phyloP scores from a whole-genome alignment of 2,888 invertebrate genomes.

The Reticulitermes lucifugus region DNA sequence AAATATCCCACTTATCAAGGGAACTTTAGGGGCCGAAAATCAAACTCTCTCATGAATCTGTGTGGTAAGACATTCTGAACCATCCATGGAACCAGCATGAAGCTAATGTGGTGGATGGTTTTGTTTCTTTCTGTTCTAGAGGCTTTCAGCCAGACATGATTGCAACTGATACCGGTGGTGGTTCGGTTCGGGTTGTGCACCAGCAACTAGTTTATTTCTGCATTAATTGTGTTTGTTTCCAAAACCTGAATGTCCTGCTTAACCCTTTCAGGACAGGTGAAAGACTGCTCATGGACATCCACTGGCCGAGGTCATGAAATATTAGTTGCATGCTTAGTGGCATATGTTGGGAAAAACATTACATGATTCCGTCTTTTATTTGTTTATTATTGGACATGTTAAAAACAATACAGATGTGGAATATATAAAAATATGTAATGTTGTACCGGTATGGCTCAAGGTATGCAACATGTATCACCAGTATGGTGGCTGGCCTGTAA shows the following conservation, averaged over 20 bases:
- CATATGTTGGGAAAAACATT: too few relatives aligned
- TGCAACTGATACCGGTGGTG: conserved; percentile 45
- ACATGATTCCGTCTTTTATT: too few relatives aligned
- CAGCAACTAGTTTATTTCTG: conserved; percentile 1
- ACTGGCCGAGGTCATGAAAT: too few relatives aligned
- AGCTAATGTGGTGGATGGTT: conserved; percentile 48
- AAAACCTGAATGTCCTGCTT: not conserved
- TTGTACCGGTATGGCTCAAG: too few relatives aligned
- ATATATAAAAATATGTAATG: too few relatives aligned
- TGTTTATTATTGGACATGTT: too few relatives aligned
- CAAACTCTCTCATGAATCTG: conserved; percentile 95
- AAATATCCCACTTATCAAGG: conserved; percentile 85
- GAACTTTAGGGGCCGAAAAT: conserved; percentile 92
- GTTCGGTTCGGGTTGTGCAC: conserved; percentile 37
- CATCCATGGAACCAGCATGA: conserved; percentile 58
- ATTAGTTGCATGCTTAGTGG: too few relatives aligned
- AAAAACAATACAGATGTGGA: too few relatives aligned
- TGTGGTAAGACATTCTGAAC: conserved; percentile 80
- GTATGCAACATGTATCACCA: too few relatives aligned
- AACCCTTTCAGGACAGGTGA: too few relatives aligned
- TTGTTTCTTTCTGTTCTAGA: conserved; percentile 49
- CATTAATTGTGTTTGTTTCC: not conserved
- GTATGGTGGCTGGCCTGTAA: too few relatives aligned
- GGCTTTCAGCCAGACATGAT: conserved; percentile 45
- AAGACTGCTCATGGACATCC: too few relatives aligned